Percentiles rank a stretch among this genome's conserved stretches.
Conservation (phyloP, 2,797 vertebrate species). For the Distichodus sexfasciatus region DNA sequence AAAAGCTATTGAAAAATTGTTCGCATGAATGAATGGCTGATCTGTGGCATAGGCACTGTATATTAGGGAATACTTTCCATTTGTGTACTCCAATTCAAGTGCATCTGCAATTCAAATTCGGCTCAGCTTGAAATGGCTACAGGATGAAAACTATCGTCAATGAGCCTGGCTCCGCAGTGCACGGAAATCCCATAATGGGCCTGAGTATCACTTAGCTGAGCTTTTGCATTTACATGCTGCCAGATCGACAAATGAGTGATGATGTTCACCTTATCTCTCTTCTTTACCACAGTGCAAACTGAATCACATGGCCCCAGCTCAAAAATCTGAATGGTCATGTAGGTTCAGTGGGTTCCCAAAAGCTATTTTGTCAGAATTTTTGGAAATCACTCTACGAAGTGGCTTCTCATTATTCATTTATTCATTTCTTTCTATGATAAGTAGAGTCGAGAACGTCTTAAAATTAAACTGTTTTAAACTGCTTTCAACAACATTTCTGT, state of each 20-base stretch:
- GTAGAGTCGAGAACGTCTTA: not conserved
- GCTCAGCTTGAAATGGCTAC: not conserved
- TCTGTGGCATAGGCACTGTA: conserved; percentile 20
- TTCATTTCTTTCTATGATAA: not conserved
- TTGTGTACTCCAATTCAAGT: conserved; percentile 23
- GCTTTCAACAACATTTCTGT: too few relatives aligned
- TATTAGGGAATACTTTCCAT: conserved; percentile 31
- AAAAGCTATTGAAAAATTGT: conserved; percentile 20
- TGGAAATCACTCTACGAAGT: not conserved
- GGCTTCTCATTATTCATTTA: not conserved
- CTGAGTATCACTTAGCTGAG: conserved; percentile 70
- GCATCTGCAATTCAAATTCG: conserved; percentile 28
- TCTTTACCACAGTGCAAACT: conserved; percentile 64
- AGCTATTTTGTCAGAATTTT: not conserved
- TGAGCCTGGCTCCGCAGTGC: conserved; percentile 68
- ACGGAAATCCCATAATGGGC: conserved; percentile 74
- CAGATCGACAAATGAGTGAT: conserved; percentile 71
- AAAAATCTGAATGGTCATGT: conserved; percentile 57
- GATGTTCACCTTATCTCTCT: conserved; percentile 62
- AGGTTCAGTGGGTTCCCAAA: not conserved
- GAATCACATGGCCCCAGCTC: conserved; percentile 63
- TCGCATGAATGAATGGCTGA: conserved; percentile 24
- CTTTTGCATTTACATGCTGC: conserved; percentile 70
- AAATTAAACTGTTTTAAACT: too few relatives aligned
- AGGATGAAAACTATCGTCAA: conserved; percentile 60